These are phyloP conservation scores for Sakesphorus luctuosus DNA, from an alignment of 2,113 vertebrate species.

Conservation along the genomic window DNA sequence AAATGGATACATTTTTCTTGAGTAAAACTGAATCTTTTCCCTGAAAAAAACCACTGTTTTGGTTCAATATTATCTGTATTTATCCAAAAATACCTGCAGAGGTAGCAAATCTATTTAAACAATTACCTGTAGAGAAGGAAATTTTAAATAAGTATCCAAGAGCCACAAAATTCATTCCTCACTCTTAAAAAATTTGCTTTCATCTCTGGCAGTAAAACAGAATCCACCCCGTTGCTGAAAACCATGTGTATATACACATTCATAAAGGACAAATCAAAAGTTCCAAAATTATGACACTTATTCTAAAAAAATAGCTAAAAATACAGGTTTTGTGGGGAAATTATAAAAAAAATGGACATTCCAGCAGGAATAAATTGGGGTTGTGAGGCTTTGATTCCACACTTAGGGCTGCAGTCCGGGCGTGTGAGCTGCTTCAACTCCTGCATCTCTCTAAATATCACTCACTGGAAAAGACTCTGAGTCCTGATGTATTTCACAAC, in stretches of 20 bases:
- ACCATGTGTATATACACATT: not conserved
- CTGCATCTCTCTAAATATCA: not conserved
- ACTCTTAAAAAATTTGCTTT: not conserved
- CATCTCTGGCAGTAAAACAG: not conserved
- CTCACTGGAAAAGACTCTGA: not conserved
- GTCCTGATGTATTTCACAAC: not conserved
- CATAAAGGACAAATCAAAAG: not conserved
- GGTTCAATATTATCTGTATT: not conserved
- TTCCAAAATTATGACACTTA: not conserved
- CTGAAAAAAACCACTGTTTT: not conserved
- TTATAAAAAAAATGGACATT: not conserved
- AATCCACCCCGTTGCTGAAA: not conserved
- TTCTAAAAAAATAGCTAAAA: not conserved
- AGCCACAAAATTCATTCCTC: not conserved
- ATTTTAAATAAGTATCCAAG: conserved; percentile 5
- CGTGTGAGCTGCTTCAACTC: not conserved
- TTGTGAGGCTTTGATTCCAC: not conserved
- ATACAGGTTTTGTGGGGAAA: not conserved
- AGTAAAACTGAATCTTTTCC: not conserved
- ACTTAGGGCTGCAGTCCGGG: not conserved
- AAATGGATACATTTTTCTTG: not conserved
- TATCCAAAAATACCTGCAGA: not conserved
- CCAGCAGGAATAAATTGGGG: not conserved
- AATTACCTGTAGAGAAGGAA: conserved; percentile 7
- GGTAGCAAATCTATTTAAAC: not conserved